Evolutionary conservation across 2,113 vertebrate species (phyloP), one percentile per base, ranked within the genome.

Genomic region (Corythoichthys haematopterus): DNA sequence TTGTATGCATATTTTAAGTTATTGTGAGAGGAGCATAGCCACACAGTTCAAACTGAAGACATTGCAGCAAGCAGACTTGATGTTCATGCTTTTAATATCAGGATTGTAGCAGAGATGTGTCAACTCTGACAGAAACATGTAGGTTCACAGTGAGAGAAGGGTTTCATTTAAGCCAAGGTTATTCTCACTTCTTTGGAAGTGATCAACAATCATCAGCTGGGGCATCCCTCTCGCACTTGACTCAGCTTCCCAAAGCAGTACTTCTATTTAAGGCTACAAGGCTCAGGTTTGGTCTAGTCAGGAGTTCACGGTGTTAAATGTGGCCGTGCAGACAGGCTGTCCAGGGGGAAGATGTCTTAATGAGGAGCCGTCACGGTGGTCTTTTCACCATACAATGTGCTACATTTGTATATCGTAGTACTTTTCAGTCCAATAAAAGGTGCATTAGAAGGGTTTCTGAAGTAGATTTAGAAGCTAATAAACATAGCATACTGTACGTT

Each of bases 71-170:
- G 13, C 2, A 68, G 36, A 43, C 14, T 38, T 1, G 37, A 64
- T 43, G 50, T 10, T 58, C 14, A 55, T 76, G 14, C 46, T 35
- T 51, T 20, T 28, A 45, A n/a, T 46, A 11, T 61, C 15, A 55
- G 64, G 28, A 63, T 36, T 77, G 70, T 62, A 70, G 67, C 68
- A 68, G 66, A 80, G 63, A 61, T 50, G 81, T 78, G 76, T 68
- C 66, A 83, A 67, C 75, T 80, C 55, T 75, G 75, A 66, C 73
- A 71, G 71, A 56, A 65, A 69, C 56, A 68, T 69, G 70, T 16
- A 36, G 66, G 77, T 71, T 84, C 82, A 77, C 61, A 64, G 66
- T 55, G 52, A 33, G 9, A 11, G 3, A 33, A 55, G 8, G 52
- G 2, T 14, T 56, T 56, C 63, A 63, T 62, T 80, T 81, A 51